Base-by-base conservation (phyloP, 2,888 invertebrate species). In the Eumerus sabulonum region DNA sequence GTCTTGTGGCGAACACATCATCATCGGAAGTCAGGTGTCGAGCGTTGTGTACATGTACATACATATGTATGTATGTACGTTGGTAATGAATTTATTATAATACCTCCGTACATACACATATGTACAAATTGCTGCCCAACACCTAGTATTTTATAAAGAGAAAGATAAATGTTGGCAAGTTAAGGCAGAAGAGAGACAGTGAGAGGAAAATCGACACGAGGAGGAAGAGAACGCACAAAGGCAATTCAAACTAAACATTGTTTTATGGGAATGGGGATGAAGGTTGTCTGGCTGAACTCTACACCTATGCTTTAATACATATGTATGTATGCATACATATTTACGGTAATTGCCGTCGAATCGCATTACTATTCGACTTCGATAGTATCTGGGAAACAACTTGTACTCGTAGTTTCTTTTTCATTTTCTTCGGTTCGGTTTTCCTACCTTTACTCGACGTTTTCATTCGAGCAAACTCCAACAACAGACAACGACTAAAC, bases 21-120 rank as follows among this genome's bases (percentile, higher is more conserved):
- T n/a, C 79, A 79, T 79, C 79, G 79, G 79, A 79, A 79, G 79
- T 79, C 68, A 79, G 79, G 79, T 79, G 79, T 74, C 73, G 74
- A 79, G 73, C 59, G 42, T 56, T 68, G 74, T 68, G 38, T 53
- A 68, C 59, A 72, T n/a, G n/a, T n/a, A n/a, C n/a, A n/a, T n/a
- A n/a, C n/a, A n/a, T n/a, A n/a, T n/a, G n/a, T n/a, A n/a, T n/a
- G n/a, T n/a, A n/a, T n/a, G n/a, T n/a, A n/a, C 63, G 54, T 60
- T 71, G 47, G 70, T 79, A 59, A 68, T 68, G 68, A 70, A 68
- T 2, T 27, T 53, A 2, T 27, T 27, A 7, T 2, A 4, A 27
- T 47, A 18, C 19, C 42, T 35, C 54, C 38, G 45, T 64, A 40
- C 40, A 3, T 40, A 9, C 64, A 40, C 56, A 4, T 45, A 42